A percentile compares a stretch with the other conserved stretches of the same genome.
Conservation (phyloP, 2,797 vertebrate species). For the Gephyroberyx darwinii region DNA sequence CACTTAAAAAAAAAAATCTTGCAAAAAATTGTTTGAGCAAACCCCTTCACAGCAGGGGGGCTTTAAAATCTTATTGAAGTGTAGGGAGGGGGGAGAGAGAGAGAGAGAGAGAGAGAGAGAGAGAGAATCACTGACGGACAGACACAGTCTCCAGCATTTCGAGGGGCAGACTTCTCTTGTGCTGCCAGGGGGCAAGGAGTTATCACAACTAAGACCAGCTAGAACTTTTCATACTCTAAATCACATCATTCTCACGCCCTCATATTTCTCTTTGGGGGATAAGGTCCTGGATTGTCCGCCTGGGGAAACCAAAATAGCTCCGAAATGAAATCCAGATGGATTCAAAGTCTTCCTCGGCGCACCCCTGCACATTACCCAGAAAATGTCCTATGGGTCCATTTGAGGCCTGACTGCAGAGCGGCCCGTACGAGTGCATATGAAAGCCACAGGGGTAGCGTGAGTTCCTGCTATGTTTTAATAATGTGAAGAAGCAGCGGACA, state of each 20-base stretch:
- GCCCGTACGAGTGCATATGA: slow-evolving; percentile 60
- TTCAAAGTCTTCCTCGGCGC: slow-evolving; percentile 74
- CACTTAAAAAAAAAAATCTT: slow-evolving; percentile 7
- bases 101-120: slow-evolving; percentile 29
- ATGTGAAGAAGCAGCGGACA: slow-evolving; percentile 35
- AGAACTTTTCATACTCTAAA: slow-evolving; percentile 77
- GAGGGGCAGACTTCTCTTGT: slow-evolving; percentile 63
- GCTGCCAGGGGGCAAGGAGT: slow-evolving; percentile 76
- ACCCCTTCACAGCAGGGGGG: slow-evolving; percentile 30
- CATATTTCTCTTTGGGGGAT: slow-evolving; percentile 69
- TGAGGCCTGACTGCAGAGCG: slow-evolving; percentile 62
- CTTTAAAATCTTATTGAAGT: slow-evolving; percentile 50
- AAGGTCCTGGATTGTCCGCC: slow-evolving; percentile 70
- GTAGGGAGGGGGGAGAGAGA: slow-evolving; percentile 30
- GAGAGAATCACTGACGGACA: slow-evolving; percentile 26
- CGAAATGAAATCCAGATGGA: slow-evolving; percentile 85
- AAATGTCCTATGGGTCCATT: slow-evolving; percentile 73
- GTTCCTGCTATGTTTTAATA: slow-evolving; percentile 43
- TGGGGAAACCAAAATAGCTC: slow-evolving; percentile 82
- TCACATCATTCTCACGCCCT: slow-evolving; percentile 84
- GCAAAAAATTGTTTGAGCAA: slow-evolving; percentile 35
- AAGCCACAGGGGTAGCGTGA: slow-evolving; percentile 58
- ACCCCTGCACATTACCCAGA: slow-evolving; percentile 76
- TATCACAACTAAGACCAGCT: slow-evolving; percentile 78
- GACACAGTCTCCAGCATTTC: slow-evolving; percentile 52